Evolutionary conservation across 2,113 vertebrate species (phyloP).

Genomic region (Natator depressus): DNA sequence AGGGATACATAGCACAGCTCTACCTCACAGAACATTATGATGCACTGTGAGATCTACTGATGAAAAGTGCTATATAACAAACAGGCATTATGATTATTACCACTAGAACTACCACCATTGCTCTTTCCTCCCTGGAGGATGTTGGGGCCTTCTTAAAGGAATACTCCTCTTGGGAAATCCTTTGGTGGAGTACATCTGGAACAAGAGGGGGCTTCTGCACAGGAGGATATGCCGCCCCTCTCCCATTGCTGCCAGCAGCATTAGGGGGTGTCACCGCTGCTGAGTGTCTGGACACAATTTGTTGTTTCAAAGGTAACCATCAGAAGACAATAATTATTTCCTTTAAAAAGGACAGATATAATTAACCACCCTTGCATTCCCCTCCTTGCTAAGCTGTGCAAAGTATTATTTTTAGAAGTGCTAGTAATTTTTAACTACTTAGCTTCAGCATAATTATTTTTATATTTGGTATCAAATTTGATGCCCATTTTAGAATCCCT

Average conservation of each 20-base stretch:
- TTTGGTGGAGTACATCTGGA: neutral
- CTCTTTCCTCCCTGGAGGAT: neutral
- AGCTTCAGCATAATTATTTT: constrained; percentile 18
- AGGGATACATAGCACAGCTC: neutral
- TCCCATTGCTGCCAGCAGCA: neutral
- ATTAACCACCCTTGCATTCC: neutral
- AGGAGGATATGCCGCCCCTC: neutral
- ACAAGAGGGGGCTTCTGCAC: neutral
- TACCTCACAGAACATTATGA: neutral
- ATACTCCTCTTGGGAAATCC: neutral
- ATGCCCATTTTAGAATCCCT: neutral
- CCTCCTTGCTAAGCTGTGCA: neutral
- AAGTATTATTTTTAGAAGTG: neutral
- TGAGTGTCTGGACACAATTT: neutral
- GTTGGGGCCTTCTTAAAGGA: neutral
- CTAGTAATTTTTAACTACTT: constrained; percentile 44
- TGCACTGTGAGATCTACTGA: neutral
- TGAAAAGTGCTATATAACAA: neutral
- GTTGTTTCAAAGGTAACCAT: neutral
- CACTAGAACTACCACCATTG: neutral
- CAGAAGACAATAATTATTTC: neutral
- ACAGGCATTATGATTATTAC: neutral
- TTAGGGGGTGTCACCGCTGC: neutral
- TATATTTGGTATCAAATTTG: neutral
- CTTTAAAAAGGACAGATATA: neutral